Evolutionary conservation across 2,797 vertebrate genomes (phyloP).

Genomic region (Spondyliosoma cantharus): DNA sequence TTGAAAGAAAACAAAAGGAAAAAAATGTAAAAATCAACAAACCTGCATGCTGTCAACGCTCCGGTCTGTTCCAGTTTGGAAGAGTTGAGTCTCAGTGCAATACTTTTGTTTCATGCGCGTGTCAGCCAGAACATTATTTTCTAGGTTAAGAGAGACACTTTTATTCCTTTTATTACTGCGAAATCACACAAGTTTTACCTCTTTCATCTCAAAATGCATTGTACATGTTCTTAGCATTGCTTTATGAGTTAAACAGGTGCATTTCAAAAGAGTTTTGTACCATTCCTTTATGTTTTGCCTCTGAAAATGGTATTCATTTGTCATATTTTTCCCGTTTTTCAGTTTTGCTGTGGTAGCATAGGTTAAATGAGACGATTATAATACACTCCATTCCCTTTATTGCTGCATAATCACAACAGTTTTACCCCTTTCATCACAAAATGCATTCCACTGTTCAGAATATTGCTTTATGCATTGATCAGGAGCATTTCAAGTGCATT

Average conservation of each 20-base stretch:
- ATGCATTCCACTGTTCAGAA: background rate
- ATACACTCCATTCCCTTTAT: slow-evolving; percentile 38
- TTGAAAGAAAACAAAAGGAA: slow-evolving; percentile 53
- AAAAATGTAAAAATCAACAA: slow-evolving; percentile 53
- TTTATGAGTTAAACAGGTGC: background rate
- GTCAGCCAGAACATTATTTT: background rate
- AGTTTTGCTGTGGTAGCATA: background rate
- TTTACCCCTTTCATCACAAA: slow-evolving; percentile 5
- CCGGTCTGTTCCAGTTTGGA: slow-evolving; percentile 45
- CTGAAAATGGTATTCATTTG: background rate
- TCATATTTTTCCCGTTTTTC: background rate
- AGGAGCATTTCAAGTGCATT: background rate
- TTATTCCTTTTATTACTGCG: slow-evolving; percentile 33
- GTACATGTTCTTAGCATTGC: background rate
- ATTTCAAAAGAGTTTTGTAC: background rate
- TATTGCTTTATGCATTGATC: slow-evolving; percentile 18
- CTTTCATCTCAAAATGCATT: background rate
- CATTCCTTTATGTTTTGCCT: background rate
- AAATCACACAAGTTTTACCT: slow-evolving; percentile 5
- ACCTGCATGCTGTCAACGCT: slow-evolving; percentile 25
- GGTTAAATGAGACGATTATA: background rate
- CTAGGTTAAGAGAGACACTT: background rate
- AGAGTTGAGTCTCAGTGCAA: slow-evolving; percentile 21
- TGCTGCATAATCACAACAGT: slow-evolving; percentile 14
- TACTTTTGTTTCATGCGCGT: slow-evolving; percentile 26